Evolutionary conservation across 2,113 vertebrate genomes (phyloP).

Genomic region (Gymnogyps californianus): DNA sequence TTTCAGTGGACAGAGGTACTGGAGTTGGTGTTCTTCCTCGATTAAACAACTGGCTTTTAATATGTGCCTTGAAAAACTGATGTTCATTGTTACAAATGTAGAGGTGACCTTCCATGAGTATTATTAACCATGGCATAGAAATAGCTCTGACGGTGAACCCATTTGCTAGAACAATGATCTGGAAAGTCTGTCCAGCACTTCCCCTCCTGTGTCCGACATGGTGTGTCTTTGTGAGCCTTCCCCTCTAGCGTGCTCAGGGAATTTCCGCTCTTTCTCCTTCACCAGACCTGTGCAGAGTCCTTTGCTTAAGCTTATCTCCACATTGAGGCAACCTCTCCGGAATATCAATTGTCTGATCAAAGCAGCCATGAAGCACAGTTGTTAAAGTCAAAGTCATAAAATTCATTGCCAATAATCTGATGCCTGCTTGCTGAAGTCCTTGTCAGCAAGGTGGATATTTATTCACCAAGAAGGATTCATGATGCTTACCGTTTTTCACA

Average conservation of each 20-base stretch:
- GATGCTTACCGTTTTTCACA: background rate
- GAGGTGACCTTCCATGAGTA: constrained; percentile 3
- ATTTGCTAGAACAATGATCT: constrained; percentile 35
- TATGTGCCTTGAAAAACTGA: background rate
- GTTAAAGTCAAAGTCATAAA: constrained; percentile 52
- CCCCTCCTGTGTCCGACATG: background rate
- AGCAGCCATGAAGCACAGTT: constrained; percentile 19
- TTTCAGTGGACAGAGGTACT: background rate
- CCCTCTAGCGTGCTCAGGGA: background rate
- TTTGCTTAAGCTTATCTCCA: constrained; percentile 12
- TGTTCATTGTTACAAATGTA: background rate
- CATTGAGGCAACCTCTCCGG: background rate
- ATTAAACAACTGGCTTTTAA: background rate
- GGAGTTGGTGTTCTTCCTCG: background rate
- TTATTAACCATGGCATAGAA: background rate
- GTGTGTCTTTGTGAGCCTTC: background rate
- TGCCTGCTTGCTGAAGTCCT: background rate
- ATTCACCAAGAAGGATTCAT: background rate
- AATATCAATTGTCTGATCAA: constrained; percentile 62
- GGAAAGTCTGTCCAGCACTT: constrained; percentile 1
- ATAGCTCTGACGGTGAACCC: background rate
- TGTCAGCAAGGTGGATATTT: background rate
- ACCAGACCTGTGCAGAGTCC: background rate
- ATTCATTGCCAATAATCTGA: background rate
- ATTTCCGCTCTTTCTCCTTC: constrained; percentile 39